Evolutionary conservation across 2,888 invertebrate genomes (phyloP).

Genomic region (Julus scandinavius): DNA sequence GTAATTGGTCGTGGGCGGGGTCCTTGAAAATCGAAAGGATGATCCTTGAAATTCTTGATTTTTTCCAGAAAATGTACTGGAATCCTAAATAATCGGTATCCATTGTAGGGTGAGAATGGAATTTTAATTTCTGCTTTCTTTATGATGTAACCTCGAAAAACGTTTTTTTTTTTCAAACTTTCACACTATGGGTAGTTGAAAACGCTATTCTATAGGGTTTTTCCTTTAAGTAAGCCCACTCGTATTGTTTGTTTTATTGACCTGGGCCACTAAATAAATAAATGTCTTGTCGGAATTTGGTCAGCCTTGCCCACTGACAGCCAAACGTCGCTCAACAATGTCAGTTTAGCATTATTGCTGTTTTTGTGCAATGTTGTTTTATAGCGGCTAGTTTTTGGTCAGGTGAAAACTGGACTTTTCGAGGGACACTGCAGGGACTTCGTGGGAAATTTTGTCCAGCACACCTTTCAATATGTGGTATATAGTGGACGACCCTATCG

Average conservation of each 20-base stretch:
- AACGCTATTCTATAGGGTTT: background rate
- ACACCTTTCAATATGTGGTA: background rate
- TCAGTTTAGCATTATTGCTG: background rate
- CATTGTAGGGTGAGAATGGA: no score
- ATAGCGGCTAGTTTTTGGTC: background rate
- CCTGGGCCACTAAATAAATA: conserved; percentile 35
- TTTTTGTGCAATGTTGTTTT: background rate
- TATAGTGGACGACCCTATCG: background rate
- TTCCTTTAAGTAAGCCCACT: background rate
- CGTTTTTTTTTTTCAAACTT: background rate
- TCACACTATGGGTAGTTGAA: background rate
- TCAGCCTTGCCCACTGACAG: conserved; percentile 28
- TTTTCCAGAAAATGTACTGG: no score
- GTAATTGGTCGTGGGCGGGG: no score
- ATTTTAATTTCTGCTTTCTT: no score
- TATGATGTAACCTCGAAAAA: background rate
- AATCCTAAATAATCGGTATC: no score
- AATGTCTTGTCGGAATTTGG: conserved; percentile 22
- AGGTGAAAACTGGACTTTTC: background rate
- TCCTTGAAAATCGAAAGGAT: no score
- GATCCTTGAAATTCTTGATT: no score
- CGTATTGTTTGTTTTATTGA: conserved; percentile 11
- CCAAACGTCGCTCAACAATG: conserved; percentile 16
- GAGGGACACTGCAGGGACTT: background rate
- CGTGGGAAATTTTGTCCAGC: background rate